phyloP scores from a whole-genome alignment of 2,888 invertebrate genomes.

The Eledona agricola region DNA sequence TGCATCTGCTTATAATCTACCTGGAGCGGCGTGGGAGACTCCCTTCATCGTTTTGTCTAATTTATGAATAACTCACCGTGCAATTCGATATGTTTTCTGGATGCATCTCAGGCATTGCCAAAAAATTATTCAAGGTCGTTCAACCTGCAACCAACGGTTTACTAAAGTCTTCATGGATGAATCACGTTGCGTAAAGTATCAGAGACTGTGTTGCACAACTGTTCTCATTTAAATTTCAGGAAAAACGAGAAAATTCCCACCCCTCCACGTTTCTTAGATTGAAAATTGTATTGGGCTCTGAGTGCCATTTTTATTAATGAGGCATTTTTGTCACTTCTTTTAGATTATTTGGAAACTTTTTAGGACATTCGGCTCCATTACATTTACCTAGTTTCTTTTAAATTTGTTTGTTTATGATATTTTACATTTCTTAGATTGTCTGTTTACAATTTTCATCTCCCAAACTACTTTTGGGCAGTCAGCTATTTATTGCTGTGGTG shows the following conservation, averaged over 20 bases:
- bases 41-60: slow-evolving; percentile 28
- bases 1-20: slow-evolving; percentile 42
- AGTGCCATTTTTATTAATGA: too few relatives aligned
- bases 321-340: too few relatives aligned
- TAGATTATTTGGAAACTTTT: too few relatives aligned
- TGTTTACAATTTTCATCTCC: too few relatives aligned
- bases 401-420: too few relatives aligned
- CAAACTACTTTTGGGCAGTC: too few relatives aligned
- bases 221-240: slow-evolving; percentile 11
- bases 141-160: slow-evolving; percentile 35
- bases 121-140: slow-evolving; percentile 35
- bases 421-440: too few relatives aligned
- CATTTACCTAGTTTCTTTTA: too few relatives aligned
- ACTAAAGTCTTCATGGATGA: slow-evolving; percentile 41
- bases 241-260: slow-evolving; percentile 17
- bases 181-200: slow-evolving; percentile 35
- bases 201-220: slow-evolving; percentile 40
- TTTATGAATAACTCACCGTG: slow-evolving; percentile 22
- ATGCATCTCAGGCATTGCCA: slow-evolving; percentile 13
- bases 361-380: too few relatives aligned
- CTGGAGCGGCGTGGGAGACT: slow-evolving; percentile 45
- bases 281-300: too few relatives aligned
- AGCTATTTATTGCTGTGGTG: too few relatives aligned
- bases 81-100: slow-evolving; percentile 40
- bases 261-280: too few relatives aligned